Percentiles rank a stretch among this genome's conserved stretches.
Conservation (phyloP, 92 coral and sea anemone genomes). For the Pocillopora grandis region DNA sequence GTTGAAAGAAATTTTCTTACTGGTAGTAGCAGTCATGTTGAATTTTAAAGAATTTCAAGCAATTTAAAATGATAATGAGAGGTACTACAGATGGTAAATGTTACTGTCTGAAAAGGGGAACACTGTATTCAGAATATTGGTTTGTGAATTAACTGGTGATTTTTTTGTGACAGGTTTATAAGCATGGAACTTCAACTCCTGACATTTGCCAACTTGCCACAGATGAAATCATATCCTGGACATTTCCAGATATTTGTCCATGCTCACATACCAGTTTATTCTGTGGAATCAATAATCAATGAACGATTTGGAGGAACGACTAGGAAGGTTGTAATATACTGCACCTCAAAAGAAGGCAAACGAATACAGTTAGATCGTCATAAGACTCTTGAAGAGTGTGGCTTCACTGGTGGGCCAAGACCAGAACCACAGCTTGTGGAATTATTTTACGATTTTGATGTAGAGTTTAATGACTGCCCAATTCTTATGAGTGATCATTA, state of each 20-base stretch:
- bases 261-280: slow-evolving; percentile 83
- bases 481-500: slow-evolving; percentile 95
- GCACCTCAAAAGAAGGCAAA: slow-evolving; percentile 75
- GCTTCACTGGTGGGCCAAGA: slow-evolving; percentile 89
- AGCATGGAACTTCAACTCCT: slow-evolving; percentile 81
- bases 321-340: slow-evolving; percentile 73
- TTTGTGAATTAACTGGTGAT: too few relatives aligned
- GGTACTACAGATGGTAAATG: too few relatives aligned
- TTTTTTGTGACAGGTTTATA: slow-evolving; percentile 68
- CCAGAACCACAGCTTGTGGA: slow-evolving; percentile 89
- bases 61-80: too few relatives aligned
- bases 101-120: too few relatives aligned
- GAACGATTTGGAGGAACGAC: slow-evolving; percentile 89
- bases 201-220: slow-evolving; percentile 91
- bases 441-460: slow-evolving; percentile 85
- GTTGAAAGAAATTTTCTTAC: too few relatives aligned
- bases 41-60: too few relatives aligned
- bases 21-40: too few relatives aligned
- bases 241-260: slow-evolving; percentile 91
- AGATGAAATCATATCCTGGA: slow-evolving; percentile 88
- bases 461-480: slow-evolving; percentile 95
- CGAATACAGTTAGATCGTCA: slow-evolving; percentile 77
- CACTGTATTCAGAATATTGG: too few relatives aligned
- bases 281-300: slow-evolving; percentile 65
- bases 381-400: slow-evolving; percentile 81